phyloP scores from a whole-genome alignment of 2,797 vertebrate genomes.

The Vipera ursinii region DNA sequence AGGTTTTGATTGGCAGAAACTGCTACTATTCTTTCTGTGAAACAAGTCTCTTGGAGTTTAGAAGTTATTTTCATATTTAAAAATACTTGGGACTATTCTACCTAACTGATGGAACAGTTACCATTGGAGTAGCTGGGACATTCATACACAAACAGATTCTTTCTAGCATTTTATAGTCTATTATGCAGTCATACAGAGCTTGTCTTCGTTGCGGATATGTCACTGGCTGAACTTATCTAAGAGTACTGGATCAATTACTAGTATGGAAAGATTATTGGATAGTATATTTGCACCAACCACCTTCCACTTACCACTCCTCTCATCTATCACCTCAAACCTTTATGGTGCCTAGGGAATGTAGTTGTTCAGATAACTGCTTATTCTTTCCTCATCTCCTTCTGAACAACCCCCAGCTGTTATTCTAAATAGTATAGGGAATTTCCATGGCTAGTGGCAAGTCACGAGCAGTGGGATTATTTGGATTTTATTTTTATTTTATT shows the following conservation, averaged over 20 bases:
- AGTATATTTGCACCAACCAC: background rate
- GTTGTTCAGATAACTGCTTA: background rate
- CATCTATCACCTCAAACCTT: background rate
- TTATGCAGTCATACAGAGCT: background rate
- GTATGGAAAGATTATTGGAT: background rate
- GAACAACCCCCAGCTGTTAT: background rate
- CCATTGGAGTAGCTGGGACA: background rate
- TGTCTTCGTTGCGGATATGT: background rate
- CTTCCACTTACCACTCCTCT: background rate
- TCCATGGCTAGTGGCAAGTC: background rate
- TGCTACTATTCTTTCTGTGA: background rate
- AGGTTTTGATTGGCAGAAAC: background rate
- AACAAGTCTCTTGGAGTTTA: background rate
- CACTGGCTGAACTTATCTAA: background rate
- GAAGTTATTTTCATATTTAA: background rate
- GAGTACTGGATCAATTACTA: background rate
- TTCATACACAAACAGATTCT: background rate
- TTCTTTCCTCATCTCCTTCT: background rate
- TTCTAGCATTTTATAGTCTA: background rate
- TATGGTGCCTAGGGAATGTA: background rate
- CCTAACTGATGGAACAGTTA: background rate
- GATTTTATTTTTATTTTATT: background rate
- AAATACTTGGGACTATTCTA: background rate
- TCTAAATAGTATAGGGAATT: background rate
- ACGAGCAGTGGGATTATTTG: background rate